Evolutionary conservation across 2,797 vertebrate species (phyloP), one percentile per base, ranked within the genome.

Genomic region (Helarctos malayanus): DNA sequence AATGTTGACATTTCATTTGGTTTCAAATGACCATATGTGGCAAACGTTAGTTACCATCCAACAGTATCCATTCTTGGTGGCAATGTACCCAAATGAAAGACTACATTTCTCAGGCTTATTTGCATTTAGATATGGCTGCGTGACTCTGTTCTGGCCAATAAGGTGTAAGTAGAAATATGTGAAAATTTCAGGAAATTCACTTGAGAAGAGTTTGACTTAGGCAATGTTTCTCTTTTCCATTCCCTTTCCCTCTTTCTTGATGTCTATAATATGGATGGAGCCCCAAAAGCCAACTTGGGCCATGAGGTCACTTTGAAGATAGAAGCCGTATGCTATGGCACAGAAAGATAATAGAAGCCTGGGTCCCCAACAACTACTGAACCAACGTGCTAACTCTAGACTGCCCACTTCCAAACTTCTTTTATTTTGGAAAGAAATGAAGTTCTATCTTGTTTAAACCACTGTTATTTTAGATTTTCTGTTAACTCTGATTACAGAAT

Each of bases 381-480:
- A 38, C 35, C n/a, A 84, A 47, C 11, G 29, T 65, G 56, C 49
- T 52, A 91, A 52, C 21, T 80, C 57, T n/a, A 19, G 45, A 82
- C 41, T 93, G 49, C 35, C 18, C n/a, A 61, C 38, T 83, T 73
- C 80, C 38, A 80, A 41, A 38, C 19, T 79, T 68, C 19, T 52
- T 96, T 89, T 82, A 35, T 52, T 56, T 59, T 68, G 32, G 27
- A 86, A 84, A 59, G 25, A 94, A 92, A 68, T 41, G 6, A 91
- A 32, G 3, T 84, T 85, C 15, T 65, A 10, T 71, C 65, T 94
- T 91, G 56, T 76, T 91, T 94, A 86, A 32, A 54, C 45, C 41
- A 78, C 27, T 27, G 3, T 73, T 68, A 78, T n/a, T 86, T 96
- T 84, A 87, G n/a, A 54, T 88, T 83, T 97, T 87, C n/a, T 96